A percentile compares a stretch with the other conserved stretches of the same genome.
Evolutionary conservation across 2,888 invertebrate species (phyloP).

Genomic region (Catocala sponsa): DNA sequence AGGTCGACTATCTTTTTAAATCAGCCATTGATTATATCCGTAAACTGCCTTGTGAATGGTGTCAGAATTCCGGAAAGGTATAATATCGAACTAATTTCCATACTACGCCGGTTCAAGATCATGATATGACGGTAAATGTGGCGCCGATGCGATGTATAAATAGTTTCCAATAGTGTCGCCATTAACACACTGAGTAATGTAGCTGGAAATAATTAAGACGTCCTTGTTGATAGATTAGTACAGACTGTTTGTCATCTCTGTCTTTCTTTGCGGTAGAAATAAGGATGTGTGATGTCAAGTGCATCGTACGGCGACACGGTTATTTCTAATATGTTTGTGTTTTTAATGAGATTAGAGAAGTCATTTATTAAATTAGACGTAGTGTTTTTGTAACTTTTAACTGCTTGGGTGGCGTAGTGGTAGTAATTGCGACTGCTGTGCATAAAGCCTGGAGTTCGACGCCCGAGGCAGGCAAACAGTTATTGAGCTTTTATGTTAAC

Average conservation of each 20-base stretch:
- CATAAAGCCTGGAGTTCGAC: too few species aligned
- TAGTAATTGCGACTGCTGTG: too few species aligned
- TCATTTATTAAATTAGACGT: too few species aligned
- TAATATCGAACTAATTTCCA: constrained; percentile 30
- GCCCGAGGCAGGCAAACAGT: too few species aligned
- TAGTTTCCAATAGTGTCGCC: constrained; percentile 48
- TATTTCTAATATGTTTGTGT: too few species aligned
- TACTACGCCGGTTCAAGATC: constrained; percentile 46
- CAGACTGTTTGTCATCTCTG: constrained; percentile 17
- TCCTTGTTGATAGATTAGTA: constrained; percentile 49
- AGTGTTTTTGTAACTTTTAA: too few species aligned
- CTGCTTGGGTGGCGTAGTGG: too few species aligned
- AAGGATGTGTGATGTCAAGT: not conserved
- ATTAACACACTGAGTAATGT: constrained; percentile 47
- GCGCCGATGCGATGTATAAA: constrained; percentile 53
- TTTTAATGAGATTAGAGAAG: too few species aligned
- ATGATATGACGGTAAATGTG: constrained; percentile 45
- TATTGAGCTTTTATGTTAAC: too few species aligned
- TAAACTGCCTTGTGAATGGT: constrained; percentile 5
- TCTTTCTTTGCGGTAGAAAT: constrained; percentile 12
- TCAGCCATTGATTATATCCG: not conserved
- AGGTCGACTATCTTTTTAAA: not conserved
- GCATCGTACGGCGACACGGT: not conserved
- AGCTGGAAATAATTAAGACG: constrained; percentile 52
- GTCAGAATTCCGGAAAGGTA: constrained; percentile 29